phyloP scores from a whole-genome alignment of 2,797 vertebrate species.

The Gobio occitaniae region DNA sequence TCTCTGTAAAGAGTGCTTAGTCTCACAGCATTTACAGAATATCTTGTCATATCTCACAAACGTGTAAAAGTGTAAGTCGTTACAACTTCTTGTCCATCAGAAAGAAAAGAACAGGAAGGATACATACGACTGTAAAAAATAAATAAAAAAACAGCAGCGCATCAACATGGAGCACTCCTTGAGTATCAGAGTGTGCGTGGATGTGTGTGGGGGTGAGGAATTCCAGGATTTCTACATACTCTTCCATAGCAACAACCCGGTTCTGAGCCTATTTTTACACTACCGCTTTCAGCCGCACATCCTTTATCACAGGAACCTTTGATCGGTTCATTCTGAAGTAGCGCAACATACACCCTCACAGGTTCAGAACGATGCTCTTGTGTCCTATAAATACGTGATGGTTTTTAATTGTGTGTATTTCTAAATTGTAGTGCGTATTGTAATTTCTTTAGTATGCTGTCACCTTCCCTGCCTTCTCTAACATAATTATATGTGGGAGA shows the following conservation, averaged over 20 bases:
- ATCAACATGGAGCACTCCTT: conserved; percentile 22
- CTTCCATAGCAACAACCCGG: conserved; percentile 62
- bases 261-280: conserved; percentile 55
- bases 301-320: conserved; percentile 38
- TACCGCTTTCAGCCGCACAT: conserved; percentile 7
- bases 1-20: not conserved
- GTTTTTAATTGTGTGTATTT: conserved; percentile 26
- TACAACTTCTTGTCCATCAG: not conserved
- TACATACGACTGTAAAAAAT: conserved; percentile 1
- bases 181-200: conserved; percentile 35
- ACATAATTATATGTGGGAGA: conserved; percentile 45
- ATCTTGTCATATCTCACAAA: not conserved
- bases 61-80: not conserved
- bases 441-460: conserved; percentile 34
- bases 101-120: conserved; percentile 9
- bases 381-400: not conserved
- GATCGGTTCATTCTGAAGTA: conserved; percentile 27
- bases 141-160: conserved; percentile 4
- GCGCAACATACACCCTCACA: conserved; percentile 40
- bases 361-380: conserved; percentile 17
- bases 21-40: not conserved
- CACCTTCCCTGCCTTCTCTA: conserved; percentile 39
- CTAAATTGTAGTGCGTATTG: conserved; percentile 9
- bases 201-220: conserved; percentile 25
- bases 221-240: conserved; percentile 47